phyloP scores from a whole-genome alignment of 2,113 vertebrate genomes.

The Acrocephalus kingi region DNA sequence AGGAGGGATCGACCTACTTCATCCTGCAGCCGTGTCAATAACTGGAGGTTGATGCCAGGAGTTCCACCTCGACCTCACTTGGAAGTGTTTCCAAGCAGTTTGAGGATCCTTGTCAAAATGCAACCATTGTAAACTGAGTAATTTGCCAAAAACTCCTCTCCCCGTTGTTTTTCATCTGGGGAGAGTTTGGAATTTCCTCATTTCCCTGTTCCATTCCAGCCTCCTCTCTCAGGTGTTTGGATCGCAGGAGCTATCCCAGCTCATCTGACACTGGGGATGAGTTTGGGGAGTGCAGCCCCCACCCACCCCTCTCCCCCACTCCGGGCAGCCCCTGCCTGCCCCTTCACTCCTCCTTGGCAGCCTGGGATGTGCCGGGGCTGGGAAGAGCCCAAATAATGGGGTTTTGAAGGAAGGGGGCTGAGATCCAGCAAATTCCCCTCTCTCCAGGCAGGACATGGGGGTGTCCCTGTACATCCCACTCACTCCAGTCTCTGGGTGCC shows the following conservation, averaged over 20 bases:
- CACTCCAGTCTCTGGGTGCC: rapidly evolving
- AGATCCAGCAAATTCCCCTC: not conserved
- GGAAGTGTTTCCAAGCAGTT: not conserved
- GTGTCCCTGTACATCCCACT: not conserved
- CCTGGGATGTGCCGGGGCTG: not conserved
- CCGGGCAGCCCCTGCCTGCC: not conserved
- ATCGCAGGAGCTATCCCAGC: not conserved
- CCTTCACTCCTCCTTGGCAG: not conserved
- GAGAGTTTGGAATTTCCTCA: not conserved
- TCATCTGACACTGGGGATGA: not conserved
- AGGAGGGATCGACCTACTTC: not conserved
- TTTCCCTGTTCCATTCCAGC: not conserved
- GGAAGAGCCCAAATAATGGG: not conserved
- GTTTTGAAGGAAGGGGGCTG: not conserved
- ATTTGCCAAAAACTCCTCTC: not conserved
- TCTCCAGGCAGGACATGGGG: not conserved
- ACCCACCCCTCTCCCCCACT: too few species aligned
- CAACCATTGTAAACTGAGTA: not conserved
- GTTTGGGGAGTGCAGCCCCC: not conserved
- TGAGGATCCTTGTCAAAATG: not conserved
- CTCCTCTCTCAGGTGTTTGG: not conserved
- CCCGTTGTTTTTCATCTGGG: not conserved
- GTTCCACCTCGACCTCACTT: not conserved
- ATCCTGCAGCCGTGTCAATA: not conserved
- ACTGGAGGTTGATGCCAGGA: not conserved